Conservation (phyloP, 2,888 invertebrate species). For the Pristionchus mayeri region DNA sequence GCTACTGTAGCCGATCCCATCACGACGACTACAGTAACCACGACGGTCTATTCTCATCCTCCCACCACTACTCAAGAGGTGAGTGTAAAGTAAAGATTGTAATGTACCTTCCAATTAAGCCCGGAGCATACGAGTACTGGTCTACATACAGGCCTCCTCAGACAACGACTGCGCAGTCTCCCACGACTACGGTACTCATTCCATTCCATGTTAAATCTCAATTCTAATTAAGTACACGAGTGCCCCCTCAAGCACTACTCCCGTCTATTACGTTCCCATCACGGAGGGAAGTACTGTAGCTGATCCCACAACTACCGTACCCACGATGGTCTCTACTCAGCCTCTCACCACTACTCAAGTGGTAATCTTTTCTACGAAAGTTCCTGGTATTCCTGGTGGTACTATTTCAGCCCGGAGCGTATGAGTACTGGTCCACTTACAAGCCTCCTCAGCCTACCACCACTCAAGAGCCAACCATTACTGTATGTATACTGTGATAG, state of each 20-base stretch:
- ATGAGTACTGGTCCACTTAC: constrained; percentile 27
- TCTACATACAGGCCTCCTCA: neutral
- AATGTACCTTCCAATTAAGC: neutral
- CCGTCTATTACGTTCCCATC: neutral
- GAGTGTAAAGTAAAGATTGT: too few species aligned
- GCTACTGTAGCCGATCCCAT: neutral
- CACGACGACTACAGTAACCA: neutral
- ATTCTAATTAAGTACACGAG: neutral
- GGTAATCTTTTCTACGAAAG: neutral
- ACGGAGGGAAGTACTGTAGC: neutral
- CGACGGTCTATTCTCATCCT: neutral
- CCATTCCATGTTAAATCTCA: neutral
- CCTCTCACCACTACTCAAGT: neutral
- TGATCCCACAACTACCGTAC: constrained; percentile 6
- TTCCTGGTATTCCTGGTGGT: neutral
- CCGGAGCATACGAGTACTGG: constrained; percentile 34
- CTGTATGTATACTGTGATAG: neutral
- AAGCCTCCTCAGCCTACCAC: neutral
- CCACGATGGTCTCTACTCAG: constrained; percentile 2
- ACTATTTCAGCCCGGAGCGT: constrained; percentile 6
- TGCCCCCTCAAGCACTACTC: neutral
- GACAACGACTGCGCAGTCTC: neutral
- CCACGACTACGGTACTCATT: neutral
- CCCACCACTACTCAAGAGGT: neutral
- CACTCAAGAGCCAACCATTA: neutral